Conservation (phyloP, 1,140 invertebrate genomes). For the Leptestheria dahalacensis region DNA sequence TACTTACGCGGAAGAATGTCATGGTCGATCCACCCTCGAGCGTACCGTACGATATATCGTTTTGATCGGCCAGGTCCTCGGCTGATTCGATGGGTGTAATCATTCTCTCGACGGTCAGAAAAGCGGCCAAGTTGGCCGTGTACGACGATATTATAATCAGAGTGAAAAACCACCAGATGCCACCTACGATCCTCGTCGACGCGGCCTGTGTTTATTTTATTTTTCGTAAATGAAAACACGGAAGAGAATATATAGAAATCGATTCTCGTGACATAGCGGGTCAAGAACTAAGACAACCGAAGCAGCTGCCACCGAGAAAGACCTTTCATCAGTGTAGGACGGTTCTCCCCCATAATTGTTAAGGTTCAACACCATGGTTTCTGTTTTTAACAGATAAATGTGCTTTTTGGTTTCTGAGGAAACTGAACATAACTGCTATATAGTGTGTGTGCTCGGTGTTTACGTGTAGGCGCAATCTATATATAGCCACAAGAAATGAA, state of each 20-base stretch:
- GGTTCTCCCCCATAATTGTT: no score
- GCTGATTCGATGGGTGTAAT: constrained; percentile 93
- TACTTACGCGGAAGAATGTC: constrained; percentile 82
- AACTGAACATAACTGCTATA: no score
- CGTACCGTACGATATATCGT: constrained; percentile 84
- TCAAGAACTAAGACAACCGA: neutral
- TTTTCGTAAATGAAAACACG: no score
- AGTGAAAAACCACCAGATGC: constrained; percentile 99
- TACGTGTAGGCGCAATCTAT: no score
- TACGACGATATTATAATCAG: constrained; percentile 96
- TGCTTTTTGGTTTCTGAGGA: no score
- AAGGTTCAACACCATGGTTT: neutral
- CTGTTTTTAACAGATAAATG: neutral
- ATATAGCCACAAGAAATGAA: neutral
- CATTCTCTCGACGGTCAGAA: constrained; percentile 91
- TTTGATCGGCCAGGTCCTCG: constrained; percentile 85
- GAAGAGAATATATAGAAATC: neutral
- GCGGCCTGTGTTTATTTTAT: constrained; percentile 71
- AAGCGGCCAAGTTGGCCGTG: constrained; percentile 91
- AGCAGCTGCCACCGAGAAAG: constrained; percentile 12
- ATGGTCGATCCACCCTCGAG: constrained; percentile 85
- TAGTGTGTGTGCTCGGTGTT: no score
- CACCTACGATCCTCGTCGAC: constrained; percentile 80
- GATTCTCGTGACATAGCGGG: neutral
- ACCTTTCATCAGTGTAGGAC: neutral